Percentiles rank a stretch among this genome's conserved stretches.
Evolutionary conservation across 2,888 invertebrate species (phyloP).

Genomic region (Chymomyza fuscimana): DNA sequence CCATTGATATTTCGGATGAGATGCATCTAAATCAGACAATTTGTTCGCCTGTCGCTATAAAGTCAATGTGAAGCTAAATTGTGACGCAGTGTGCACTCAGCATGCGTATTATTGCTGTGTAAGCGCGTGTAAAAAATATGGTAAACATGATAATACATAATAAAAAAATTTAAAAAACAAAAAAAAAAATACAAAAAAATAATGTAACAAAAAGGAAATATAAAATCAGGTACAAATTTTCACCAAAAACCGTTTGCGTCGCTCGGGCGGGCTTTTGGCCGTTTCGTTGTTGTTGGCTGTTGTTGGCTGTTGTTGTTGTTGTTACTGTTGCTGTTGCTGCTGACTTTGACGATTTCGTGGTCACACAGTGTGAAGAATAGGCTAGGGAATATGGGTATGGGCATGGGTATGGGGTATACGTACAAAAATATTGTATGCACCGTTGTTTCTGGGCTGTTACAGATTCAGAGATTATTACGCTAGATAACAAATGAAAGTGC

Average conservation of each 20-base stretch:
- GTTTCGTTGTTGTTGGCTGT: conserved; percentile 26
- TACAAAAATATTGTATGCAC: conserved; percentile 64
- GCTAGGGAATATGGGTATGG: conserved; percentile 37
- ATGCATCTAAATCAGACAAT: too few relatives aligned
- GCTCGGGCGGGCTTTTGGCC: conserved; percentile 50
- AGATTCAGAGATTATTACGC: conserved; percentile 60
- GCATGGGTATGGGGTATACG: not conserved
- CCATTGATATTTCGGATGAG: too few relatives aligned
- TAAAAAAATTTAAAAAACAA: conserved; percentile 52
- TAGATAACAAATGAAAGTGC: conserved; percentile 71
- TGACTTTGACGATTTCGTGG: conserved; percentile 71
- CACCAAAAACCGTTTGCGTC: conserved; percentile 68
- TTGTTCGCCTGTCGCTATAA: too few relatives aligned
- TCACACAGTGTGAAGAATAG: conserved; percentile 72
- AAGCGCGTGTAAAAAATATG: conserved; percentile 71
- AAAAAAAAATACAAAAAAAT: conserved; percentile 23
- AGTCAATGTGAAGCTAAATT: too few relatives aligned
- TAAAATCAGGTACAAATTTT: conserved; percentile 74
- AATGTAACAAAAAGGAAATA: conserved; percentile 59
- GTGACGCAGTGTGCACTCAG: too few relatives aligned
- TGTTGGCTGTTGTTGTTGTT: conserved; percentile 33
- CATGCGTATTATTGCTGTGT: conserved; percentile 46
- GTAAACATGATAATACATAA: conserved; percentile 71
- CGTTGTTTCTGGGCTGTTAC: conserved; percentile 66
- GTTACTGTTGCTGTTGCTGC: conserved; percentile 49